Evolutionary conservation across 2,797 vertebrate species (phyloP).

Genomic region (Gila robusta): DNA sequence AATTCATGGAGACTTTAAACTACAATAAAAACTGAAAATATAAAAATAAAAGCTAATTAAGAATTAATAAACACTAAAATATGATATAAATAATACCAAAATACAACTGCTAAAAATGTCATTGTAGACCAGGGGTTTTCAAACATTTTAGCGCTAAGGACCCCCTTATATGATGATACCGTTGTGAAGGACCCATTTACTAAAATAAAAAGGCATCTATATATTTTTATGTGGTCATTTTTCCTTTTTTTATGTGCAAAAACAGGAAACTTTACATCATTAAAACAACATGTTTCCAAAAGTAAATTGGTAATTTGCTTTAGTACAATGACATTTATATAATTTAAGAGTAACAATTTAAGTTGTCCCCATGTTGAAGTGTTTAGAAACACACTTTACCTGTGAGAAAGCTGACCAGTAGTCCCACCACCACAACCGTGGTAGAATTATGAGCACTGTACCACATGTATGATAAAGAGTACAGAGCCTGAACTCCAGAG

Average conservation of each 20-base stretch:
- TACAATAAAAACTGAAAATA: not conserved
- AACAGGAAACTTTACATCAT: not conserved
- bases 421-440: conserved; percentile 90
- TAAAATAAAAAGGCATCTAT: not conserved
- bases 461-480: conserved; percentile 95
- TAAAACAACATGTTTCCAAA: not conserved
- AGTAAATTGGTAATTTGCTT: not conserved
- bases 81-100: not conserved
- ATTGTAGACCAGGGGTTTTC: not conserved
- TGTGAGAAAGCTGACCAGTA: conserved; percentile 91
- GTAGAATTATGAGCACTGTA: conserved; percentile 96
- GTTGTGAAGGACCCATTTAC: not conserved
- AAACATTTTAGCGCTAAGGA: not conserved
- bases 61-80: not conserved
- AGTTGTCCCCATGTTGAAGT: not conserved
- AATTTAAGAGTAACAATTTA: not conserved
- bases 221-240: not conserved
- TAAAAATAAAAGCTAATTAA: not conserved
- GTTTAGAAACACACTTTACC: conserved; percentile 74
- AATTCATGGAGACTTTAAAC: not conserved
- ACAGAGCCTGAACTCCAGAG: conserved; percentile 84
- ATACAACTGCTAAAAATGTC: not conserved
- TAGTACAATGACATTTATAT: not conserved
- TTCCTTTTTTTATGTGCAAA: not conserved
- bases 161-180: not conserved